Evolutionary conservation across 2,888 invertebrate genomes (phyloP).

Genomic region (Hydrotaea diabolus): DNA sequence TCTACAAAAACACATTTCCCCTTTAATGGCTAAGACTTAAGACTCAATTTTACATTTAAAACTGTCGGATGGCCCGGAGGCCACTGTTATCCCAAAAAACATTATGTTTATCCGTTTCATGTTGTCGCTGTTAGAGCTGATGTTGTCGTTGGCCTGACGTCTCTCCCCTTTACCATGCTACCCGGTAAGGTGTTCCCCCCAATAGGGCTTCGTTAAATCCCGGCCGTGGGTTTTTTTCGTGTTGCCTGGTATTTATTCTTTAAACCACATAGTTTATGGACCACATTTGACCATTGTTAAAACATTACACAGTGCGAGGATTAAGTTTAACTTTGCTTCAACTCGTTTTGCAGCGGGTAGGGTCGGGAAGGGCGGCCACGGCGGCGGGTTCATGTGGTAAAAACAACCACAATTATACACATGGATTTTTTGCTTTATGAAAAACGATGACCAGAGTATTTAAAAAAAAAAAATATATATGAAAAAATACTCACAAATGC

Average conservation of each 20-base stretch:
- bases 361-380: too few relatives aligned
- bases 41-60: too few relatives aligned
- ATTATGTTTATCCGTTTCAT: too few relatives aligned
- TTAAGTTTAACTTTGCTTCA: conserved; percentile 12
- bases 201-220: not conserved
- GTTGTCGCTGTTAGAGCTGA: too few relatives aligned
- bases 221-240: not conserved
- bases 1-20: too few relatives aligned
- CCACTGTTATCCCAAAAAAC: too few relatives aligned
- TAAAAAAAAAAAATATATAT: not conserved
- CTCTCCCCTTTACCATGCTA: too few relatives aligned
- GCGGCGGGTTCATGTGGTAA: too few relatives aligned
- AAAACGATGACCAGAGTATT: not conserved
- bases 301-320: conserved; percentile 9
- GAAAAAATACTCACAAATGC: not conserved
- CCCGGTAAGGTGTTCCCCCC: too few relatives aligned
- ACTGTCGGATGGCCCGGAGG: too few relatives aligned
- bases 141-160: too few relatives aligned
- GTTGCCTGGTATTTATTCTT: not conserved
- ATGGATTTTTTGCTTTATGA: not conserved
- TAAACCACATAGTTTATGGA: not conserved
- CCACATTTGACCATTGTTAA: conserved; percentile 16
- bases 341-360: not conserved
- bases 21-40: too few relatives aligned
- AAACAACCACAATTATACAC: not conserved